A percentile compares a stretch with the other conserved stretches of the same genome.
Conservation (phyloP, 2,888 invertebrate species). For the Macroteleia sp. region DNA sequence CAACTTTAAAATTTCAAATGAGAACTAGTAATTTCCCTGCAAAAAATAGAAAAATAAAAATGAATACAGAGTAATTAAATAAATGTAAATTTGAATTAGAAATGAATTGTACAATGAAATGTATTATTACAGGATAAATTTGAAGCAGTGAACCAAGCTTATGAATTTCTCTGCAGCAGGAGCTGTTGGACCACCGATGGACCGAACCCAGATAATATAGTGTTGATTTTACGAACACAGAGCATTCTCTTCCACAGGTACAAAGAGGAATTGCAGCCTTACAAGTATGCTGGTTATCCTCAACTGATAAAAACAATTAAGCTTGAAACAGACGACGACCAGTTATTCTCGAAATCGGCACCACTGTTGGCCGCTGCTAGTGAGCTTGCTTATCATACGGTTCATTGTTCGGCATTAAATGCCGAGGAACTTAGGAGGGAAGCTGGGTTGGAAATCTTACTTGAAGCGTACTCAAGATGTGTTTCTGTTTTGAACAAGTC, state of each 20-base stretch:
- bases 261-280: constrained; percentile 94
- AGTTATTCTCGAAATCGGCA: constrained; percentile 93
- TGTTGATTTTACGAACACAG: constrained; percentile 95
- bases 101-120: too few relatives aligned
- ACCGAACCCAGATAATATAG: constrained; percentile 97
- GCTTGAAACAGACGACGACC: constrained; percentile 96
- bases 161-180: constrained; percentile 98
- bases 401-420: constrained; percentile 97
- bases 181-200: constrained; percentile 94
- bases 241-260: constrained; percentile 97
- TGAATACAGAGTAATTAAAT: too few relatives aligned
- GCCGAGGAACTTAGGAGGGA: constrained; percentile 98
- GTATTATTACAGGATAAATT: constrained; percentile 90
- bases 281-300: constrained; percentile 99
- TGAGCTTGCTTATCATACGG: constrained; percentile 97
- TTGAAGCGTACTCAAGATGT: constrained; percentile 97
- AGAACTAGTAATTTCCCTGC: too few relatives aligned
- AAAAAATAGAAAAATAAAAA: too few relatives aligned
- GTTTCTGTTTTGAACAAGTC: constrained; percentile 94
- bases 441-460: constrained; percentile 94
- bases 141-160: constrained; percentile 98
- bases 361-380: constrained; percentile 95
- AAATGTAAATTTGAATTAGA: too few relatives aligned
- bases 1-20: too few relatives aligned
- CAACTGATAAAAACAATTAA: constrained; percentile 97